Evolutionary conservation across 2,888 invertebrate genomes (phyloP).

Genomic region (Cremastinae sp.): DNA sequence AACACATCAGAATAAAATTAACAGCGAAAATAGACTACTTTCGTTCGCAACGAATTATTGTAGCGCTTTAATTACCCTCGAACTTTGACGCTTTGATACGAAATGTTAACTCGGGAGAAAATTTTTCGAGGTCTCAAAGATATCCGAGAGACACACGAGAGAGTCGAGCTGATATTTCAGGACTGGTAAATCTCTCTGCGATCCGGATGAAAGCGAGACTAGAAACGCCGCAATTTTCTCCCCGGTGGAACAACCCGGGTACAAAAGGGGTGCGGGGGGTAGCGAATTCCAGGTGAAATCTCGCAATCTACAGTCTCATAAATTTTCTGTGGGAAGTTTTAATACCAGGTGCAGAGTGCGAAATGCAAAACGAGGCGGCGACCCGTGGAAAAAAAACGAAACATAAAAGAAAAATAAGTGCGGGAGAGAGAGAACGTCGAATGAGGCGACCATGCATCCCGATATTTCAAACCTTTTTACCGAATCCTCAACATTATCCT

Average conservation of each 20-base stretch:
- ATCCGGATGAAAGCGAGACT: constrained; percentile 6
- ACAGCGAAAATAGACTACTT: too few relatives aligned
- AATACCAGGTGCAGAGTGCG: constrained; percentile 42
- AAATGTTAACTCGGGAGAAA: not conserved
- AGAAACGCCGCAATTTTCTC: constrained; percentile 39
- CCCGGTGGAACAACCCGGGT: not conserved
- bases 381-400: constrained; percentile 15
- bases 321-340: constrained; percentile 51
- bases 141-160: constrained; percentile 31
- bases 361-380: constrained; percentile 53
- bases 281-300: constrained; percentile 20
- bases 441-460: not conserved
- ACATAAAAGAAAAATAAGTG: not conserved
- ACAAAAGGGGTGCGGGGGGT: not conserved
- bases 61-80: too few relatives aligned
- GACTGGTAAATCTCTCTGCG: constrained; percentile 36
- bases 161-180: constrained; percentile 37
- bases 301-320: constrained; percentile 47
- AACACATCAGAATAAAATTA: too few relatives aligned
- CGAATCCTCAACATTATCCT: not conserved
- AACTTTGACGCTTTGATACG: not conserved
- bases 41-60: too few relatives aligned
- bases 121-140: constrained; percentile 19
- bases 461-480: not conserved
- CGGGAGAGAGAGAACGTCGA: not conserved